Evolutionary conservation across 1,140 invertebrate species (phyloP), one percentile per base, ranked within the genome.

Genomic region (Brachionus calyciflorus): DNA sequence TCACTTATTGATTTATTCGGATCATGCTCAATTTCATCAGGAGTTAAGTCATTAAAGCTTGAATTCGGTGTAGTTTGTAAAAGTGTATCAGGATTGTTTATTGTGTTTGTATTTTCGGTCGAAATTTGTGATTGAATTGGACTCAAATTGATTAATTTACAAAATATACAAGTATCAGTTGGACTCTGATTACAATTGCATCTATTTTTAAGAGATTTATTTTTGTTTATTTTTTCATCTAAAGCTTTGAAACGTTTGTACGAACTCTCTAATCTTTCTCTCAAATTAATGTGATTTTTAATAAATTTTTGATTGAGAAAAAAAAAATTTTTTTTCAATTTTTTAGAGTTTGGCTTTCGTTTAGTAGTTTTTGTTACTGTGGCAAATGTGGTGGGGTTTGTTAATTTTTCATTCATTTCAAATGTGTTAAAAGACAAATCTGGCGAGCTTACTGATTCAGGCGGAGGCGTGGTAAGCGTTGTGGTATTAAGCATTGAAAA

Each of bases 111-210:
- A 4, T 53, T 53, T 24, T 37, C 33, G 12, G 12, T 53, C 24
- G 19, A 12, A 17, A 21, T 49, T 21, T 21, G 6, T n/a, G 46
- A 49, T 1, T n/a, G n/a, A n/a, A n/a, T 49, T 12, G n/a, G 26
- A 26, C 51, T 53, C 9, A 26, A 10, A 53, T 53, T 53, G 21
- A 53, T 10, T 53, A 26, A 24, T 53, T 53, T 53, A 53, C 51
- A 53, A 53, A 53, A 53, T 53, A 26, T 53, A 53, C 51, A 53
- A 53, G 26, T 26, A 24, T 53, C n/a, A 53, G 21, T 53, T 12
- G 12, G 19, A 21, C 12, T 53, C 12, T 53, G 19, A 26, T 53
- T 26, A 53, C 51, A 53, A 53, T 26, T 53, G 26, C 51, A 53
- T 53, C 26, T 53, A 24, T 53, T 26, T 26, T 53, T 3, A 21